A percentile compares a stretch with the other conserved stretches of the same genome.
Conservation (phyloP, 1,140 invertebrate species). For the Ceratina japonica region DNA sequence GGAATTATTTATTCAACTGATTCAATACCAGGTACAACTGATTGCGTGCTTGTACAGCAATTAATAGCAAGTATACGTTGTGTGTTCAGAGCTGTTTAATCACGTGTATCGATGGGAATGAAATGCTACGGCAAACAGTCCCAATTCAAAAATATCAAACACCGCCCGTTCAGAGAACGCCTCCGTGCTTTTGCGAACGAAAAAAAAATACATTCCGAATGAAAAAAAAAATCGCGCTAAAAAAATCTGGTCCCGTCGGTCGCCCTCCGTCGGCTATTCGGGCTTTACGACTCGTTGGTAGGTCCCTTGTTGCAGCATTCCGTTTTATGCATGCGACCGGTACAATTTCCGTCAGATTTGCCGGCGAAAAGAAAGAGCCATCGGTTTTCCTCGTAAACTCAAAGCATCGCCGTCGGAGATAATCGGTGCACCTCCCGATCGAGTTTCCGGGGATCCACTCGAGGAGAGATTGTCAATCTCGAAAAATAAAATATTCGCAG, state of each 20-base stretch:
- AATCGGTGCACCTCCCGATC: background rate
- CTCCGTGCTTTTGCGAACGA: background rate
- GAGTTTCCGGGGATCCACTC: background rate
- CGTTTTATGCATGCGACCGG: background rate
- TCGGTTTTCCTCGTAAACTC: background rate
- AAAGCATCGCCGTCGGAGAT: background rate
- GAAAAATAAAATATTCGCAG: conserved; percentile 16
- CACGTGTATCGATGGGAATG: background rate
- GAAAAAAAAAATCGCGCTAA: background rate
- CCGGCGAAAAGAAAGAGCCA: background rate
- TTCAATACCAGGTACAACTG: no score
- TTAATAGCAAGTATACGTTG: background rate
- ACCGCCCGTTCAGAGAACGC: background rate
- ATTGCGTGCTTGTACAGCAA: background rate
- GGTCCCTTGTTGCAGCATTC: background rate
- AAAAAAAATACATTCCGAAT: background rate
- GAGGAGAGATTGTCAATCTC: conserved; percentile 38
- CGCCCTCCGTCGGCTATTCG: background rate
- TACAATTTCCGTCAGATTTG: conserved; percentile 13
- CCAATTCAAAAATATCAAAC: background rate
- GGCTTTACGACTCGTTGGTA: conserved; percentile 5
- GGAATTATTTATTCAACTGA: background rate
- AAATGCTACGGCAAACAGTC: background rate
- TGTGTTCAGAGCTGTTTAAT: background rate
- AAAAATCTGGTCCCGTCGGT: no score